These are phyloP conservation scores for Aplodontia rufa DNA, from an alignment of 2,113 vertebrate genomes.

Conservation along the genomic window DNA sequence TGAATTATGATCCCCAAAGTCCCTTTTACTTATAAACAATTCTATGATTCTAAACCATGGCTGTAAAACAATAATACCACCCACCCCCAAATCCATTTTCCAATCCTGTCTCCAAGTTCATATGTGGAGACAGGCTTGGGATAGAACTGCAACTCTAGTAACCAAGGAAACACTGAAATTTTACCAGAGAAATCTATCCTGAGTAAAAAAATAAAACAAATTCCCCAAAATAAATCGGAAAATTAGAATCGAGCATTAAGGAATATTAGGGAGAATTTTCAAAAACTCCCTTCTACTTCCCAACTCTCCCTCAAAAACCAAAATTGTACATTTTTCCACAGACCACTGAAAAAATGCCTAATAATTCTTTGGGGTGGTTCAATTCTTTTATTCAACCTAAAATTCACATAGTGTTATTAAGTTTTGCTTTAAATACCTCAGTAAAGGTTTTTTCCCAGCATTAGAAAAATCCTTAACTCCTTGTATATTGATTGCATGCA, in stretches of 20 bases:
- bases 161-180: not conserved
- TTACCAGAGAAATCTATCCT: not conserved
- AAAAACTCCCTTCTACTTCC: not conserved
- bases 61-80: constrained; percentile 23
- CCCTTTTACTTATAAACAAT: constrained; percentile 15
- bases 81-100: not conserved
- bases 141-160: not conserved
- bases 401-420: not conserved
- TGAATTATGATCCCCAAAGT: not conserved
- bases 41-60: constrained; percentile 16
- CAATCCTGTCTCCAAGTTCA: not conserved
- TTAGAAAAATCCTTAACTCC: not conserved
- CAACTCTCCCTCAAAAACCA: not conserved
- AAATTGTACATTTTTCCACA: not conserved
- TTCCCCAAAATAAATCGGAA: not conserved
- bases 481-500: not conserved
- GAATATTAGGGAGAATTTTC: constrained; percentile 18
- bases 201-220: not conserved
- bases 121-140: not conserved
- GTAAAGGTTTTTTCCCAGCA: not conserved
- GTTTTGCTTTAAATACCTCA: constrained; percentile 29
- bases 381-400: not conserved
- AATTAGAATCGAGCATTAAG: not conserved
- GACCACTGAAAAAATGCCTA: not conserved
- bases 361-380: not conserved